Conservation (phyloP, 2,888 invertebrate species). For the Eupithecia insigniata region DNA sequence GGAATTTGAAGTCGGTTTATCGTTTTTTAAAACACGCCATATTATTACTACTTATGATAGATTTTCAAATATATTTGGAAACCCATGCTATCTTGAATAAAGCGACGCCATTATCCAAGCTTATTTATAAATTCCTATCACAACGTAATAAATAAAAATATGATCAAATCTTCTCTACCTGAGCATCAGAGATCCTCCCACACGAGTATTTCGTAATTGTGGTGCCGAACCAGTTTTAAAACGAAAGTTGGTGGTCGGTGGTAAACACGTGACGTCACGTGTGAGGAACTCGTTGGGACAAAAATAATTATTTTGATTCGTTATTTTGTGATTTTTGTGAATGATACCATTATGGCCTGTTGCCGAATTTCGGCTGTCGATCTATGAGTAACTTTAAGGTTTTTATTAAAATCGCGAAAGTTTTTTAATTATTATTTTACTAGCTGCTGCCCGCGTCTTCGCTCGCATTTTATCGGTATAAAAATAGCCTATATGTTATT, state of each 20-base stretch:
- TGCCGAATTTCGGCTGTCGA: background rate
- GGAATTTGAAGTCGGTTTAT: no score
- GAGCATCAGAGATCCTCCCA: background rate
- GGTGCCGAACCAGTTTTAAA: background rate
- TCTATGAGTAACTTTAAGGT: no score
- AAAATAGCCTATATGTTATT: no score
- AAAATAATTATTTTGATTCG: background rate
- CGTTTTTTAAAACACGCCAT: no score
- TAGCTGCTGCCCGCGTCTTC: no score
- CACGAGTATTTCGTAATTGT: conserved; percentile 5
- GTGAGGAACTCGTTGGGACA: background rate
- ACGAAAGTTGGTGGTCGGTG: background rate
- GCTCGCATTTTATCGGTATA: no score
- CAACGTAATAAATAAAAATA: conserved; percentile 7
- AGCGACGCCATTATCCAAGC: background rate
- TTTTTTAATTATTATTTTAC: no score
- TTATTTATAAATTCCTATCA: conserved; percentile 1
- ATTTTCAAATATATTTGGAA: background rate
- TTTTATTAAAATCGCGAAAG: no score
- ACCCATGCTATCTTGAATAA: background rate
- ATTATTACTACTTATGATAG: no score
- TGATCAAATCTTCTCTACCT: conserved; percentile 7
- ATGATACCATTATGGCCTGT: background rate
- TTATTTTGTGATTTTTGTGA: background rate
- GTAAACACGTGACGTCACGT: conserved; percentile 12